phyloP scores from a whole-genome alignment of 2,888 invertebrate genomes.

The Tetragnatha montana region DNA sequence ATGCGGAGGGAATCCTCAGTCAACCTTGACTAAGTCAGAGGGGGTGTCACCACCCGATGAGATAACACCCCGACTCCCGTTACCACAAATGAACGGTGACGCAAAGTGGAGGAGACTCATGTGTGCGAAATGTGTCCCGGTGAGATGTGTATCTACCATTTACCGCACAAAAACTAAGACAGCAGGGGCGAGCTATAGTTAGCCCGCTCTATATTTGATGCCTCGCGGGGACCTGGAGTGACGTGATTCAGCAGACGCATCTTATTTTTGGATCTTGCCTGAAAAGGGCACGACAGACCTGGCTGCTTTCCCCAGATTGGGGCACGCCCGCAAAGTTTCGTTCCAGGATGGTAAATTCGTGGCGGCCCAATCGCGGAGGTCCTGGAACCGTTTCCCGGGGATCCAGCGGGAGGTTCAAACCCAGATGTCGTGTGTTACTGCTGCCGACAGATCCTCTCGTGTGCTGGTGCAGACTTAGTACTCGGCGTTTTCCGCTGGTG shows the following conservation, averaged over 20 bases:
- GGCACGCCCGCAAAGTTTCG: conserved; percentile 10
- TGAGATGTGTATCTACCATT: conserved; percentile 28
- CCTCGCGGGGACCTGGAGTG: conserved; percentile 23
- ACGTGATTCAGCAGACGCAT: conserved; percentile 55
- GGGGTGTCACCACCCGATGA: conserved; percentile 44
- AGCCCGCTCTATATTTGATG: conserved; percentile 39
- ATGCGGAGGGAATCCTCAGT: conserved; percentile 4
- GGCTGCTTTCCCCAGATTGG: conserved; percentile 52
- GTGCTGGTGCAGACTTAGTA: no score
- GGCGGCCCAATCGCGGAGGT: conserved; percentile 45
- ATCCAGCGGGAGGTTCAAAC: conserved; percentile 55
- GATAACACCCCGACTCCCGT: neutral
- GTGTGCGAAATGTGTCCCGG: conserved; percentile 8
- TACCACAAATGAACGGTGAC: conserved; percentile 31
- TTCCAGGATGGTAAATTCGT: conserved; percentile 31
- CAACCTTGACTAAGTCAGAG: conserved; percentile 59
- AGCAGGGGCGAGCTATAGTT: conserved; percentile 46
- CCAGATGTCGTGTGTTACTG: neutral
- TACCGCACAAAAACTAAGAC: conserved; percentile 22
- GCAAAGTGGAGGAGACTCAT: conserved; percentile 23
- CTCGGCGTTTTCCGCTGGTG: no score
- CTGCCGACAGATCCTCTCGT: no score
- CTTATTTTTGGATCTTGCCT: conserved; percentile 66
- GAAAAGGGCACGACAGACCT: conserved; percentile 39
- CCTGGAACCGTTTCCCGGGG: conserved; percentile 26